Evolutionary conservation across 2,113 vertebrate species (phyloP), one percentile per base, ranked within the genome.

Genomic region (Larimichthys crocea): DNA sequence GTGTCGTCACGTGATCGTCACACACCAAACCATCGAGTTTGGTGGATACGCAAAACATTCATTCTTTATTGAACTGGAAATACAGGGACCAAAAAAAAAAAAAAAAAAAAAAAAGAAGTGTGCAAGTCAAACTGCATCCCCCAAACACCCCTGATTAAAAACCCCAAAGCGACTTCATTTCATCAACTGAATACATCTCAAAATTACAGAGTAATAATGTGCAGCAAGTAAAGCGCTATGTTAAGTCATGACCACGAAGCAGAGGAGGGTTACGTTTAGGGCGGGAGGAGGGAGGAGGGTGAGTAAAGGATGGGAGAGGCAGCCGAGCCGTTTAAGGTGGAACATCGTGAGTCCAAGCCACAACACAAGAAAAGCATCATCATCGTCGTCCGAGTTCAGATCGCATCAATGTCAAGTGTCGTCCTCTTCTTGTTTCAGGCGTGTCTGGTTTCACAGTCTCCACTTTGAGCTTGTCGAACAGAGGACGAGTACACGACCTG

Each of bases 381-480:
- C 68, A 59, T 86, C 90, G 10, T 74, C 24, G 2, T 64, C 26
- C 10, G n/a, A 64, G 75, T 71, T 93, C 95, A 99, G 96, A 99
- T 99, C 84, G 98, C 98, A 93, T 99, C 98, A 14, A 99, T 99
- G 91, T 99, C 98, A n/a, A 99, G n/a, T 97, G 93, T 99, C 98
- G 0, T 99, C 98, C 35, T 96, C 95, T 26, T 99, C 98, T 86
- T 98, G n/a, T 97, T 19, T 88, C 96, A 11, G 93, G 89, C 62
- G 90, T 92, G 82, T 93, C 93, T 49, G 96, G 93, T 94, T 98
- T 97, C 93, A 99, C 95, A 42, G 97, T 97, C 95, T 99, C 98
- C 91, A 99, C 97, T 94, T 97, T 99, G 76, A 99, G 96, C 93
- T 98, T 96, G 42, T 95, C 96, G 88, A n/a, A 97, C 98, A 55